A percentile compares a stretch with the other conserved stretches of the same genome.
Evolutionary conservation across 2,888 invertebrate species (phyloP).

Genomic region (Acrobasis repandana): DNA sequence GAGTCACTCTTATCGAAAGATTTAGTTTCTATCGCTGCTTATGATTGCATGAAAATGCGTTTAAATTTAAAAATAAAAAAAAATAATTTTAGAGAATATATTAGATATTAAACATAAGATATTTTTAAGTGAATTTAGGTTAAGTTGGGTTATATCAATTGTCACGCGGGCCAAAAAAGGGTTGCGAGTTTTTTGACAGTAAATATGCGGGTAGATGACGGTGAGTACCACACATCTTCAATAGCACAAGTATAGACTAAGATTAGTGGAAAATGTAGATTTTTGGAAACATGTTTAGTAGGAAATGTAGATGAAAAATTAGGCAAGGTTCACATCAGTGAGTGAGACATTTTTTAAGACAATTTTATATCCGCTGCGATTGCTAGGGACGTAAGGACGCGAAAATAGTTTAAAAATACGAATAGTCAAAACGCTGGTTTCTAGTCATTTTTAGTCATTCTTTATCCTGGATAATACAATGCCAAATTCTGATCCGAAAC

Average conservation of each 20-base stretch:
- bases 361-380: constrained; percentile 64
- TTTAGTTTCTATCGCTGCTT: constrained; percentile 67
- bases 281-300: constrained; percentile 82
- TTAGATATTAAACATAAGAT: constrained; percentile 48
- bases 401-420: constrained; percentile 28
- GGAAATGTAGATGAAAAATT: constrained; percentile 52
- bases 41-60: constrained; percentile 63
- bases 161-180: constrained; percentile 76
- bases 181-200: constrained; percentile 54
- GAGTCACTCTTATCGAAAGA: constrained; percentile 69
- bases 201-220: constrained; percentile 31
- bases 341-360: constrained; percentile 69
- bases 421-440: constrained; percentile 46
- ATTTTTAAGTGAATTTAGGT: constrained; percentile 43
- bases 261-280: constrained; percentile 72
- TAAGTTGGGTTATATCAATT: constrained; percentile 55
- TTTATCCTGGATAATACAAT: constrained; percentile 54
- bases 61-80: constrained; percentile 46
- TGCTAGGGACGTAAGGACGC: constrained; percentile 43
- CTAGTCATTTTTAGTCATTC: constrained; percentile 43
- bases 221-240: constrained; percentile 63
- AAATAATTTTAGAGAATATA: constrained; percentile 71
- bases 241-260: constrained; percentile 69
- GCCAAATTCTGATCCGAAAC: constrained; percentile 69
- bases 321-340: constrained; percentile 56